Base-by-base conservation (phyloP, 1,140 invertebrate genomes). In the Trichomalopsis sarcophagae region DNA sequence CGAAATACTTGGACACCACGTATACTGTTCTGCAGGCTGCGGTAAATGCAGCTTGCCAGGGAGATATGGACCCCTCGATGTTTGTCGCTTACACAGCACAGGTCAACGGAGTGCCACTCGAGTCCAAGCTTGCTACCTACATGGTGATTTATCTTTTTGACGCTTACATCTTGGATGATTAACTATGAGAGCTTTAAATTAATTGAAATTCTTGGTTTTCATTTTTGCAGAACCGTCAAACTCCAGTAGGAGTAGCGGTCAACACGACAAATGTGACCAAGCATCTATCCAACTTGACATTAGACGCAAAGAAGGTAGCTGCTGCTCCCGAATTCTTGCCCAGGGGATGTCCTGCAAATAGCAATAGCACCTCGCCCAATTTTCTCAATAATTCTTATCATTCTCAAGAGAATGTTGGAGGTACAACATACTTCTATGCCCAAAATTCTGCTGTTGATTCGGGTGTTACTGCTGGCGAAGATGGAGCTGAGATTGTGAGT, bases 381-480 rank as follows among this genome's bases (percentile, higher is more conserved):
- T 86, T 92, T 50, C 92, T 92, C 73, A 92, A 91, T 87, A 93
- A 91, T 89, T 91, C 92, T 86, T 92, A 91, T 84, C 91, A 93
- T 87, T 91, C 92, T 23, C 92, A 98, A 95, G 97, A 98, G 92
- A 98, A 98, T 94, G 97, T 98, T 85, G 97, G 97, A 74, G 98
- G 98, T 30, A 98, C 98, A 27, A 98, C 97, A 9, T 99, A 99
- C 92, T 99, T 98, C 93, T 99, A 98, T 89, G 92, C 93, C 47
- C 92, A 91, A 11, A 93, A 91, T 88, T 86, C 94, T 62, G 91
- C 94, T 66, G 92, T 92, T 69, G 92, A 92, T 83, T 87, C 87
- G 68, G 87, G 36, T 74, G 47, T 73, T 33, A 55, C 21, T 40
- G 82, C 86, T 81, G 88, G 85, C 76, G 94, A 92, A 11, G 92